Base-by-base conservation (phyloP, 2,797 vertebrate species). In the Microhierax caerulescens region DNA sequence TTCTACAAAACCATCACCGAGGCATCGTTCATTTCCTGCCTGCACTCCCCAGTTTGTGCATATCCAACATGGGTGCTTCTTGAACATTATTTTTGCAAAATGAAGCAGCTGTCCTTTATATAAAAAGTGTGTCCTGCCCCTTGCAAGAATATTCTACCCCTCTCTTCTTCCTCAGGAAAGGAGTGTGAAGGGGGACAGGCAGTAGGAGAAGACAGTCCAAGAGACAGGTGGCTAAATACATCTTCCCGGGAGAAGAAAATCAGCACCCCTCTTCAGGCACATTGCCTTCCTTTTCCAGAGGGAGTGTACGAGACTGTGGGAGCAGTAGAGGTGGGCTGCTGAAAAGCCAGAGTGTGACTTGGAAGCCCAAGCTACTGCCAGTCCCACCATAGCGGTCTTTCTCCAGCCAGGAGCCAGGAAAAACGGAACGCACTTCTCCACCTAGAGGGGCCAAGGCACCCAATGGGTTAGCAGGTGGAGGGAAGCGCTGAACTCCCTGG, bases 301-400 rank as follows among this genome's bases (percentile, higher is more conserved):
- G 48, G 45, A 67, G 67, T 2, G 24, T 45, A 16, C 1, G 4
- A 39, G 48, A 27, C 0, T 1, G 19, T 2, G 43, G 79, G 3
- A 92, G 64, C 59, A 22, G 7, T 3, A 34, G 2, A n/a, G 27
- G 61, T 32, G 39, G 59, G 32, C 25, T 23, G 51, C 24, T 32
- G 37, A 57, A 18, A 64, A 67, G 24, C 30, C 61, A 36, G 11
- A 64, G 32, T 0, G 11, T 6, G 23, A 78, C 36, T 6, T 41
- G 45, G 72, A 65, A 77, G 37, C 16, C 37, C n/a, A 69, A 77
- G 45, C 50, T 51, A 36, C 65, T 43, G 19, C 70, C n/a, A 41
- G 28, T n/a, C 32, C 36, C 59, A 60, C 53, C 64, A 5, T 28
- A 47, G 30, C 0, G 19, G 53, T 63, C 30, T 12, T 69, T 50